A percentile compares a stretch with the other conserved stretches of the same genome.
phyloP scores from a whole-genome alignment of 2,888 invertebrate genomes.

The Sminthurides aquaticus region DNA sequence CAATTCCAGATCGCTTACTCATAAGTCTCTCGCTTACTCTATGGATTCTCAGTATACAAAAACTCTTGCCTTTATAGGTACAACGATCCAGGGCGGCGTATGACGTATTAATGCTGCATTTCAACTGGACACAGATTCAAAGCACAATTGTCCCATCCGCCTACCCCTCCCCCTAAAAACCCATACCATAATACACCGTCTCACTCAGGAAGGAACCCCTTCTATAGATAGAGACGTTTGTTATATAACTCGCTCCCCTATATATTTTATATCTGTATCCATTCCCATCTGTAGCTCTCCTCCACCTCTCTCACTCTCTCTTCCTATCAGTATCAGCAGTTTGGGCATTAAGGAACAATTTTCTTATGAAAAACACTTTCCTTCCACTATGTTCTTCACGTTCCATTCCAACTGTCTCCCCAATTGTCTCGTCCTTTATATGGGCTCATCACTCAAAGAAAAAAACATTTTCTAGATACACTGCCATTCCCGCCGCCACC shows the following conservation, averaged over 20 bases:
- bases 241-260: too few species aligned
- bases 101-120: background rate
- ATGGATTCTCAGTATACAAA: background rate
- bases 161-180: slow-evolving; percentile 3
- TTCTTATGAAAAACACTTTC: slow-evolving; percentile 39
- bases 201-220: too few species aligned
- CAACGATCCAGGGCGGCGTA: background rate
- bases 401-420: slow-evolving; percentile 18
- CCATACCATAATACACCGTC: too few species aligned
- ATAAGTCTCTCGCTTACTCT: slow-evolving; percentile 8
- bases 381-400: slow-evolving; percentile 16
- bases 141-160: slow-evolving; percentile 4
- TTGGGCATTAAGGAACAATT: slow-evolving; percentile 36
- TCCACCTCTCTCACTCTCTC: background rate
- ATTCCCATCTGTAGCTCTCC: too few species aligned
- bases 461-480: background rate
- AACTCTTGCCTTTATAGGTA: slow-evolving; percentile 18
- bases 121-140: background rate
- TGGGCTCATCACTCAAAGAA: slow-evolving; percentile 24
- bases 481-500: background rate
- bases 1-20: slow-evolving; percentile 33
- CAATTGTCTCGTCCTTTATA: slow-evolving; percentile 30
- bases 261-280: too few species aligned
- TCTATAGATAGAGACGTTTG: too few species aligned
- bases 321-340: too few species aligned